Base-by-base conservation (phyloP, 2,797 vertebrate species). In the Onychomys torridus region DNA sequence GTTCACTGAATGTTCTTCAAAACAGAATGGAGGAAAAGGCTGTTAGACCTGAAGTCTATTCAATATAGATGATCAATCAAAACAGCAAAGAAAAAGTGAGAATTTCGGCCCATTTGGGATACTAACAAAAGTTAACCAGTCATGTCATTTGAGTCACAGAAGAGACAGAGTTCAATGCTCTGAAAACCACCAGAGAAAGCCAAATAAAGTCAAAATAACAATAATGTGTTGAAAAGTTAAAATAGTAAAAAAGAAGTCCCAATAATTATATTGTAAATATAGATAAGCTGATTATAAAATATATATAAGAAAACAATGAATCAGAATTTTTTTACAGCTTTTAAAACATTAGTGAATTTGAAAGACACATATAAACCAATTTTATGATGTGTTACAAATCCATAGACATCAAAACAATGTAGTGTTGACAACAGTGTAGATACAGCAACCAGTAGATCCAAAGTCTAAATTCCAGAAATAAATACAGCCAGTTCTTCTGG, bases 321-420 rank as follows among this genome's bases (percentile, higher is more conserved):
- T 40, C n/a, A 84, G 91, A 87, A 93, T 37, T 76, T 76, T 76
- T 89, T 63, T 46, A 78, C 25, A 86, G 71, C 23, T 87, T 94
- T 73, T 37, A 52, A 96, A 88, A 88, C 43, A 90, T 73, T 34
- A 93, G 46, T 78, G 43, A 86, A 94, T 82, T 46, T 93, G 12
- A 2, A 85, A 79, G 19, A 89, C 61, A 61, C 78, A 95, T 25
- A 76, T 19, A 40, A 93, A 63, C 8, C 81, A 87, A 63, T 90
- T 87, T 96, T 81, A 81, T 89, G 75, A 49, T 46, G 67, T 93
- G 12, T 14, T 96, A 69, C 34, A 61, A 69, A 91, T 3, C 79
- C 79, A 77, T 23, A 52, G 67, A 91, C 79, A 49, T 89, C 40
- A 61, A 91, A 40, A 93, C 40, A 81, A 79, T 49, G 43, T 46